Base-by-base conservation (phyloP, 2,888 invertebrate genomes). In the Nasonovia ribisnigri region DNA sequence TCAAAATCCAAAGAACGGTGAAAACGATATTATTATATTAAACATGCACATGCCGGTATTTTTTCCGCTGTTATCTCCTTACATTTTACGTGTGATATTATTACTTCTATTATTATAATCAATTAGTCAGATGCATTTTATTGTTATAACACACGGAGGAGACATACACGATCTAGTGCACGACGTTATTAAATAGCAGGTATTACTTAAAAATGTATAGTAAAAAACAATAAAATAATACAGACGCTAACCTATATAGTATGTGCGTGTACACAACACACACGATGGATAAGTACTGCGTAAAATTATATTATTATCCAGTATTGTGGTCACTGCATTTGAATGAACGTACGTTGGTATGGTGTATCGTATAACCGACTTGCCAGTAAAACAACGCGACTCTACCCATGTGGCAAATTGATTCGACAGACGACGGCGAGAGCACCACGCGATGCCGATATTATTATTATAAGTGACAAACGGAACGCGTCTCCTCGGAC, bases 371-470 rank as follows among this genome's bases (percentile, higher is more conserved):
- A 67, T 87, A 36, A 60, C 90, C 77, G 84, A 86, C 91, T 91
- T 86, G 36, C 57, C 91, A 86, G n/a, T 46, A 77, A 16, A 51
- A 54, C 88, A 60, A 77, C 90, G 6, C 48, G 77, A 48, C 84
- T 91, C 46, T n/a, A 86, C n/a, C 92, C 86, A 43, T 92, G 92
- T 57, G 86, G 92, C 92, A 60, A 92, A 92, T 92, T 87, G 86
- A 87, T 92, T 87, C 86, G 86, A 86, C 92, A 60, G 92, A 84
- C 91, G 84, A 16, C 48, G 36, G 20, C 57, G 57, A 43, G 26
- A 51, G 57, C n/a, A 42, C 4, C 43, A 77, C 51, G 54, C 84
- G 84, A 54, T 29, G 84, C 57, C 42, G 36, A 57, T 43, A 60
- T 43, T 67, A 36, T 90, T 84, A 46, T 46, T 60, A 36, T 26